Evolutionary conservation across 2,113 vertebrate species (phyloP).

Genomic region (Anser brachyrhynchus): DNA sequence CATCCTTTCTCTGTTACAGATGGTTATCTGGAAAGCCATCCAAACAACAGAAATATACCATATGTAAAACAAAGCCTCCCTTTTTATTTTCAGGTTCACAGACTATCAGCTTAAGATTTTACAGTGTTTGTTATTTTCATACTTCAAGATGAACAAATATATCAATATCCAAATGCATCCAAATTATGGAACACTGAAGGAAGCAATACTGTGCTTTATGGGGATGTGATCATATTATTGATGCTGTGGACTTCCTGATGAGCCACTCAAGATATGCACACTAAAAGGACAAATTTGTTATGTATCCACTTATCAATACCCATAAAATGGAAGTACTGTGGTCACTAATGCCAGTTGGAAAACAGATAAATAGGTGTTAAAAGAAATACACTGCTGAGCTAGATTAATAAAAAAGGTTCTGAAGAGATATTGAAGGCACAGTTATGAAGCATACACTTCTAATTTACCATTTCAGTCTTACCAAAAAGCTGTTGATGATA

Average conservation of each 20-base stretch:
- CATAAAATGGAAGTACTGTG: neutral
- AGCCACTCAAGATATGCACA: neutral
- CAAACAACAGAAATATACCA: slow-evolving; percentile 59
- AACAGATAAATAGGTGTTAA: neutral
- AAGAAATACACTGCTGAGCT: neutral
- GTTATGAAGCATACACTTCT: neutral
- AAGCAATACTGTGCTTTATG: neutral
- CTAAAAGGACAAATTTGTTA: neutral
- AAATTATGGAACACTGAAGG: neutral
- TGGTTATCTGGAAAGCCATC: slow-evolving; percentile 62
- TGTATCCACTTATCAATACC: neutral
- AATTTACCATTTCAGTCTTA: neutral
- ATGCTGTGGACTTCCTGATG: neutral
- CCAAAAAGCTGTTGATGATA: neutral
- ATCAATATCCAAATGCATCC: neutral
- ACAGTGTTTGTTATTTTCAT: slow-evolving; percentile 21
- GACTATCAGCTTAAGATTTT: slow-evolving; percentile 11
- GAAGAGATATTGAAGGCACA: neutral
- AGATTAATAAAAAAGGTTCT: neutral
- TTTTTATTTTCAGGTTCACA: slow-evolving; percentile 43
- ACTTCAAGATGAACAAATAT: slow-evolving; percentile 5
- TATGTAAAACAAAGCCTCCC: slow-evolving; percentile 43
- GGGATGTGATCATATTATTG: neutral
- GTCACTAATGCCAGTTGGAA: neutral
- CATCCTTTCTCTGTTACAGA: slow-evolving; percentile 57